Base-by-base conservation (phyloP, 2,888 invertebrate genomes). In the Abrostola triplasia region DNA sequence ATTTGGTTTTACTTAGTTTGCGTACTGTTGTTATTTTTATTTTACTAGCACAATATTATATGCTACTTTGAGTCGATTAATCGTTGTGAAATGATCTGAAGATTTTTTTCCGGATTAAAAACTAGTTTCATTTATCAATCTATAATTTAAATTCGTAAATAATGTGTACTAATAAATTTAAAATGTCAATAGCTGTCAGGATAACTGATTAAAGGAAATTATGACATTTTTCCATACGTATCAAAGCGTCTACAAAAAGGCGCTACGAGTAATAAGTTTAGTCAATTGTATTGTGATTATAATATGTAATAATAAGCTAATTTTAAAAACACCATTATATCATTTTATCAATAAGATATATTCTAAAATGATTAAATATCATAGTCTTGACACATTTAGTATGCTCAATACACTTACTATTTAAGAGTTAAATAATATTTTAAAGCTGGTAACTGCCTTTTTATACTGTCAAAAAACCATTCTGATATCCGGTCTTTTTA, bases 401-500 rank as follows among this genome's bases (percentile, higher is more conserved):
- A 24, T 58, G 61, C 50, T 50, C 42, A 11, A 13, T 49, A 37
- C 0, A 37, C 0, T 36, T 12, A 35, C 13, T 53, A 49, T 6
- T n/a, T 0, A 11, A 48, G 12, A 36, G 10, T 10, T 11, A 51
- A 12, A 9, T 35, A 42, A 36, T 48, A 59, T 67, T 67, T 87
- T 84, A 78, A 60, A 13, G 9, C 83, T 93, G 88, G 93, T 88
- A 91, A 92, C 80, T 80, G 85, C 64, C 85, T 70, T 50, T 83
- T 79, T 74, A 44, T 73, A 75, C 76, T 92, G 92, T 91, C 92
- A 92, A 81, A 87, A 76, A 82, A 78, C 67, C 44, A 73, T 64
- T 84, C 74, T 80, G 76, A 80, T 83, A 90, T 95, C 94, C 94
- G 94, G 94, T 92, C 94, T 92, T 94, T 95, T 93, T 85, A 93